Evolutionary conservation across 2,888 invertebrate species (phyloP).

Genomic region (Drosophila birchii): DNA sequence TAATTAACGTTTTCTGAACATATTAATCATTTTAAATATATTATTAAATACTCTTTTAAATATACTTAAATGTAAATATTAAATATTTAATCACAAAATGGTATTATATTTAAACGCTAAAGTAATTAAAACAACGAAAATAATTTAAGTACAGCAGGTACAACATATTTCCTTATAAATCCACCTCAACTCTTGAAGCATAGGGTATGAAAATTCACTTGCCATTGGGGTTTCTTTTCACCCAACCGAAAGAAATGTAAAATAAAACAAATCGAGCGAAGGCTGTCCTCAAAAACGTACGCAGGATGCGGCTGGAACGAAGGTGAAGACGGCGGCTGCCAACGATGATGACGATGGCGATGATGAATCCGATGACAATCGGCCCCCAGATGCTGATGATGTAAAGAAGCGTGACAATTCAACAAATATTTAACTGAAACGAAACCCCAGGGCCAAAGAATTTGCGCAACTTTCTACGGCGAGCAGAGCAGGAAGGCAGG

Average conservation of each 20-base stretch:
- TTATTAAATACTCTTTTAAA: background rate
- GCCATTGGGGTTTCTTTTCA: conserved; percentile 51
- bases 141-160: no score
- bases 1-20: background rate
- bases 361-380: conserved; percentile 38
- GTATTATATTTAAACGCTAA: background rate
- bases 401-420: conserved; percentile 78
- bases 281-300: conserved; percentile 79
- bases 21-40: background rate
- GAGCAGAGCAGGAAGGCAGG: conserved; percentile 26
- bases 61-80: background rate
- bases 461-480: conserved; percentile 78
- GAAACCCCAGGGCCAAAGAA: conserved; percentile 66
- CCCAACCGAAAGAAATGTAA: conserved; percentile 35
- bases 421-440: conserved; percentile 71
- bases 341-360: conserved; percentile 15
- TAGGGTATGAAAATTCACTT: conserved; percentile 17
- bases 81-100: background rate
- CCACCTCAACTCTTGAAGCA: background rate
- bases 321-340: conserved; percentile 36
- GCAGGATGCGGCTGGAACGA: conserved; percentile 62
- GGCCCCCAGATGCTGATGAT: conserved; percentile 55
- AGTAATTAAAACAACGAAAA: background rate
- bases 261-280: conserved; percentile 28
- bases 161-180: background rate